These are phyloP conservation scores for Augiades crinisus DNA, from an alignment of 2,888 invertebrate genomes.

Conservation along the genomic window DNA sequence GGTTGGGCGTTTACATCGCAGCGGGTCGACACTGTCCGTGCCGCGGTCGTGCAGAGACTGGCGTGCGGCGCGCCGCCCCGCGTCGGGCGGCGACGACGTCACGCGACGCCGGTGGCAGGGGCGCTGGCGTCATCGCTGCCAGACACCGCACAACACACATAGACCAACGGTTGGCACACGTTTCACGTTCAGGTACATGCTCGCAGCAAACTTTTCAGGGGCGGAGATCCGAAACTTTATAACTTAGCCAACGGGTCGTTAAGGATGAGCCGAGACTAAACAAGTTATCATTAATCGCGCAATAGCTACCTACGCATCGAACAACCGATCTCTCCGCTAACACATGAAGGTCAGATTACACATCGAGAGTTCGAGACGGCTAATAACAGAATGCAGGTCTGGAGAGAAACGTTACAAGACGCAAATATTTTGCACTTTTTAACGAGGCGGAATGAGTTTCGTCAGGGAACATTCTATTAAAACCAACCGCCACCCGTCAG, in stretches of 20 bases:
- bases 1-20: slow-evolving; percentile 78
- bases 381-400: slow-evolving; percentile 17
- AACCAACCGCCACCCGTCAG: slow-evolving; percentile 36
- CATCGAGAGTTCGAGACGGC: slow-evolving; percentile 16
- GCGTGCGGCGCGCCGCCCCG: slow-evolving; percentile 37
- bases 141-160: slow-evolving; percentile 48
- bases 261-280: slow-evolving; percentile 51
- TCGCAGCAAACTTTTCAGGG: slow-evolving; percentile 41
- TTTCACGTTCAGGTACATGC: slow-evolving; percentile 34
- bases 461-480: slow-evolving; percentile 41
- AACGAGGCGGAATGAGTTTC: slow-evolving; percentile 26
- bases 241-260: slow-evolving; percentile 35
- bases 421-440: slow-evolving; percentile 1
- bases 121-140: slow-evolving; percentile 60
- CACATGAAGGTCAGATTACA: slow-evolving; percentile 21
- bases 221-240: slow-evolving; percentile 42
- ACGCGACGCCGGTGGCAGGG: slow-evolving; percentile 42
- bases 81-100: slow-evolving; percentile 37
- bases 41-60: slow-evolving; percentile 77
- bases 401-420: slow-evolving; percentile 5
- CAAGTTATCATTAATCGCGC: slow-evolving; percentile 38
- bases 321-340: slow-evolving; percentile 17
- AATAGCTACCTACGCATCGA: slow-evolving; percentile 17
- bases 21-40: slow-evolving; percentile 75
- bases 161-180: slow-evolving; percentile 37